Evolutionary conservation across 2,113 vertebrate species (phyloP).

Genomic region (Zapus hudsonius): DNA sequence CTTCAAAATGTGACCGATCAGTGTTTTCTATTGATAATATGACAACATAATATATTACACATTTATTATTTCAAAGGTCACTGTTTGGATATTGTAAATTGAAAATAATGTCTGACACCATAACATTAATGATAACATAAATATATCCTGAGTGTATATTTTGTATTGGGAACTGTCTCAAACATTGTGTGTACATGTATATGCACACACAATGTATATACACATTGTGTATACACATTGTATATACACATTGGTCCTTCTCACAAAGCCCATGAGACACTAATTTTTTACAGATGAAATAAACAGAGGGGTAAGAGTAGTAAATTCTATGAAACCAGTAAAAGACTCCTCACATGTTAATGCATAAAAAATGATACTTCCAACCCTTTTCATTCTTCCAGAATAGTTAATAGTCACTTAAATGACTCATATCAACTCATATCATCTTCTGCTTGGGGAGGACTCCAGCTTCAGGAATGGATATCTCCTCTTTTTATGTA

Average conservation of each 20-base stretch:
- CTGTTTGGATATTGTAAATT: not conserved
- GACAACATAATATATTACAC: not conserved
- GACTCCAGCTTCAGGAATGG: not conserved
- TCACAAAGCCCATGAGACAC: not conserved
- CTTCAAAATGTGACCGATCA: not conserved
- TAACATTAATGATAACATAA: not conserved
- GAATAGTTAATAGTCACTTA: not conserved
- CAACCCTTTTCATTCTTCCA: not conserved
- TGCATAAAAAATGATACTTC: not conserved
- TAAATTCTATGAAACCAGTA: not conserved
- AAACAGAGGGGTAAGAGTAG: not conserved
- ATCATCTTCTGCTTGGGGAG: not conserved
- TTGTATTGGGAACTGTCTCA: not conserved
- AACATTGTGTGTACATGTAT: not conserved
- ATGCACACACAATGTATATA: no score
- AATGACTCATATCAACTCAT: not conserved
- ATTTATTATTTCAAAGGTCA: not conserved
- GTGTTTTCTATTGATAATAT: not conserved
- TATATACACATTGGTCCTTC: not conserved
- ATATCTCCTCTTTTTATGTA: not conserved
- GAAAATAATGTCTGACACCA: not conserved
- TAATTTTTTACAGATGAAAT: not conserved
- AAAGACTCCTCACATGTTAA: not conserved
- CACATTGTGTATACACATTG: no score
- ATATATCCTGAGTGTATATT: not conserved